Base-by-base conservation (phyloP, 2,888 invertebrate genomes). In the Scotopteryx bipunctaria region DNA sequence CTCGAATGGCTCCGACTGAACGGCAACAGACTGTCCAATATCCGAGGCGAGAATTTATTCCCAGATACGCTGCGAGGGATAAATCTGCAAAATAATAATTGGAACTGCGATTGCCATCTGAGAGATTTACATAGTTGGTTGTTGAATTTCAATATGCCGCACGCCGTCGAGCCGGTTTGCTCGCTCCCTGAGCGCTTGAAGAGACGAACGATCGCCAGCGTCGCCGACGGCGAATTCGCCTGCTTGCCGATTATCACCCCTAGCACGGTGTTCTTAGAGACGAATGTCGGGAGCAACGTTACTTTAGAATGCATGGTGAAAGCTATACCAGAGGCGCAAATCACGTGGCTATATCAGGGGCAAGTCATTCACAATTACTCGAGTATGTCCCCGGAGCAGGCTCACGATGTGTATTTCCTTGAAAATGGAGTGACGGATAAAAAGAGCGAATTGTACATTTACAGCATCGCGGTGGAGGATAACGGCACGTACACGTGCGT, bases 61-160 rank as follows among this genome's bases (percentile, higher is more conserved):
- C 95, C 96, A n/a, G 93, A 93, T 56, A 93, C 93, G 38, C 86
- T 97, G 64, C 94, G 95, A 67, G 96, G 95, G 50, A 92, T 97
- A 51, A 94, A 95, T 69, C 86, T 97, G 63, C 95, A 97, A 78
- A 94, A 94, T 77, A 97, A 97, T 91, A 94, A 95, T 61, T 97
- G 97, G 97, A 92, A 93, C 64, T 97, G 97, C 83, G 96, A 97
- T 82, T 97, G 97, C 81, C 93, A 94, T 65, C 91, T 97, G 71
- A 88, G 94, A 64, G 94, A 95, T 68, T 86, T 97, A 71, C 94
- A 95, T 73, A 85, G 92, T 59, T 97, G 97, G 96, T 91, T 97
- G 67, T 91, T 92, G 62, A 93, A 93, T 73, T 94, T 94, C 74
- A 94, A 94, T 71, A 94, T 95, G 64, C 95, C 96, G 5, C 94